Conservation (phyloP, 2,113 vertebrate species). For the Nicator chloris region DNA sequence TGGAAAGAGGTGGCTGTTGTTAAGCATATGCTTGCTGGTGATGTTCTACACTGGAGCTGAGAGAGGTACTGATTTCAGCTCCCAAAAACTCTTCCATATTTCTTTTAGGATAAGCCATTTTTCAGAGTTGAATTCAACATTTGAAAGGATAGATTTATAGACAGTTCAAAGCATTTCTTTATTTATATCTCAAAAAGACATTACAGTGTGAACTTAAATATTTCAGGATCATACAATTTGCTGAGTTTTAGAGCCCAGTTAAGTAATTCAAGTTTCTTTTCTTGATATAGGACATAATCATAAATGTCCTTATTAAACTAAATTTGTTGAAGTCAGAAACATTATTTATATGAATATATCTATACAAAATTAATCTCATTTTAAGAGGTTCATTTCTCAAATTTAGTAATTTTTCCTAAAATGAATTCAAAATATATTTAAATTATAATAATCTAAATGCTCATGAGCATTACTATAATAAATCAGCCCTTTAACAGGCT, state of each 20-base stretch:
- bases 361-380: background rate
- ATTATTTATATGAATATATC: background rate
- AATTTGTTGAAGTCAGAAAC: background rate
- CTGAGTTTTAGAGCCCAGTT: background rate
- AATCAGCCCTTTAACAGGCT: background rate
- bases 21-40: background rate
- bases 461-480: background rate
- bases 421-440: background rate
- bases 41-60: background rate
- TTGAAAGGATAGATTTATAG: background rate
- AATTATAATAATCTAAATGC: background rate
- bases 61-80: background rate
- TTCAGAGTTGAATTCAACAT: background rate
- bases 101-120: background rate
- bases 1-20: background rate
- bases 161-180: background rate
- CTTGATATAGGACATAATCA: background rate
- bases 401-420: background rate
- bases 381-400: background rate
- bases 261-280: background rate
- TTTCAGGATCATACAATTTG: background rate
- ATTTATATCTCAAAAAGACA: background rate
- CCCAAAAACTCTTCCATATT: background rate
- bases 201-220: background rate
- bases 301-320: background rate